phyloP scores from a whole-genome alignment of 2,888 invertebrate genomes.

The Chrysolina americana region DNA sequence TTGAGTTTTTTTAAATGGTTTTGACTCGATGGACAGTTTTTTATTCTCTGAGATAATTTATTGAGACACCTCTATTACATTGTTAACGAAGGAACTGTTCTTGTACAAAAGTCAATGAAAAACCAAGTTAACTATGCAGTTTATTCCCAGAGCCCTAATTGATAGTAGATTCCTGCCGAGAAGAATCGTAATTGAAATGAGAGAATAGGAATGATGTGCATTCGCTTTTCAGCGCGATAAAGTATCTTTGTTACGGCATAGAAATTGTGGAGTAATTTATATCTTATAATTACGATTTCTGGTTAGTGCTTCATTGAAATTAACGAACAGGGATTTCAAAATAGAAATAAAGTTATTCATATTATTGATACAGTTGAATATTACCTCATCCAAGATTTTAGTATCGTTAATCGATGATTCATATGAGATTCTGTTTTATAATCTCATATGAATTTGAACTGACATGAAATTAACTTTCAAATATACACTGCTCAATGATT shows the following conservation, averaged over 20 bases:
- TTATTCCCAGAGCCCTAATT: neutral
- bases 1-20: neutral
- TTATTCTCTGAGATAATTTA: neutral
- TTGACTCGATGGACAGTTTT: neutral
- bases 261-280: conserved; percentile 15
- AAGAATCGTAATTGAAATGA: conserved; percentile 1
- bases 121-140: neutral
- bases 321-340: conserved; percentile 14
- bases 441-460: neutral
- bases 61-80: neutral
- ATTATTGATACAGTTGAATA: conserved; percentile 10
- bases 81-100: neutral
- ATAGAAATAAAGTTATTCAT: conserved; percentile 16
- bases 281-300: conserved; percentile 17
- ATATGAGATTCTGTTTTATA: neutral
- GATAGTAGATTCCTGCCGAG: neutral
- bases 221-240: conserved; percentile 11
- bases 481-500: no score
- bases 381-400: conserved; percentile 4
- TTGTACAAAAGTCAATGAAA: neutral
- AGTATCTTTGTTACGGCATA: conserved; percentile 6
- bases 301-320: conserved; percentile 17
- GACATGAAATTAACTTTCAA: no score
- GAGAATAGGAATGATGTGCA: conserved; percentile 7
- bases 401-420: neutral